phyloP scores from a whole-genome alignment of 2,797 vertebrate species.

The Phalloptychus januarius region DNA sequence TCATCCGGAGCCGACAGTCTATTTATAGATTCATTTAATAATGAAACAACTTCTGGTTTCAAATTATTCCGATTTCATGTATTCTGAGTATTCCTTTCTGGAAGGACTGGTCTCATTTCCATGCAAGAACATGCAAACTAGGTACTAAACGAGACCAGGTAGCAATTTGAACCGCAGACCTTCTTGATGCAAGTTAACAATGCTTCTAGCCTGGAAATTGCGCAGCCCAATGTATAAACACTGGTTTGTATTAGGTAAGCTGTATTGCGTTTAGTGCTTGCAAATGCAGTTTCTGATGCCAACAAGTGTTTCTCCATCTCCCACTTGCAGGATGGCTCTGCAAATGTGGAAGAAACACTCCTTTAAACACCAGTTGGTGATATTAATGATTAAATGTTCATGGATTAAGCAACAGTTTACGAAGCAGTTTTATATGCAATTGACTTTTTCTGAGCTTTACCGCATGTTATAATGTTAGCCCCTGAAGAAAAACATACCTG shows the following conservation, averaged over 20 bases:
- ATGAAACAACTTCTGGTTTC: slow-evolving; percentile 7
- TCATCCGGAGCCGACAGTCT: not conserved
- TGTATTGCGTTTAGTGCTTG: not conserved
- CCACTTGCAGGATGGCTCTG: not conserved
- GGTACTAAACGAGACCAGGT: not conserved
- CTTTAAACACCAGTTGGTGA: not conserved
- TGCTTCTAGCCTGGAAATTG: not conserved
- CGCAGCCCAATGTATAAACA: not conserved
- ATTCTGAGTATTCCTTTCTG: slow-evolving; percentile 13
- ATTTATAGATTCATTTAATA: slow-evolving; percentile 18
- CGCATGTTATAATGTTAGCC: too few species aligned
- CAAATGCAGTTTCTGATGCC: not conserved
- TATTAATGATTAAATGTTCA: not conserved
- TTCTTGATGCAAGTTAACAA: not conserved
- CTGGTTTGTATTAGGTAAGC: not conserved
- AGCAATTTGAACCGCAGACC: not conserved
- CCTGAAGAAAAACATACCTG: too few species aligned
- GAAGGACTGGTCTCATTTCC: slow-evolving; percentile 38
- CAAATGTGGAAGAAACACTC: not conserved
- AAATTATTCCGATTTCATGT: slow-evolving; percentile 25
- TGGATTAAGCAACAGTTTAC: not conserved
- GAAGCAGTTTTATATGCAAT: too few species aligned
- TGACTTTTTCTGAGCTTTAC: too few species aligned
- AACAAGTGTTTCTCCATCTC: not conserved
- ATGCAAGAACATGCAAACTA: not conserved